Conservation (phyloP, 2,797 vertebrate genomes). For the Falco columbarius region DNA sequence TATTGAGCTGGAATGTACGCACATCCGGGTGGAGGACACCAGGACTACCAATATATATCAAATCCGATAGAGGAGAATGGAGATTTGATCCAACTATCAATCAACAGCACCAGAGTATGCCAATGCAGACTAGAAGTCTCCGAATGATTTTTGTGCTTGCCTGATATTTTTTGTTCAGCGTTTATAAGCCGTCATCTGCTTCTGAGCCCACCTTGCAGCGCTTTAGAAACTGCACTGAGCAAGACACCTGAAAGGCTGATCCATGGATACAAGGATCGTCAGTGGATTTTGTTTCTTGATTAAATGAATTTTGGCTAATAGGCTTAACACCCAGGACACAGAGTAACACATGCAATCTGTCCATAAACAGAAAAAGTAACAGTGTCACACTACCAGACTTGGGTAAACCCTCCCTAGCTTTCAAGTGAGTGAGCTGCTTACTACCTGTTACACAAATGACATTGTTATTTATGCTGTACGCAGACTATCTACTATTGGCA, state of each 20-base stretch:
- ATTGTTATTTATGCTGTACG: too few relatives aligned
- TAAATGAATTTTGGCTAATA: not conserved
- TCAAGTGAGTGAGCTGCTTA: not conserved
- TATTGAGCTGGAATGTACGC: not conserved
- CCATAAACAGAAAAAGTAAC: not conserved
- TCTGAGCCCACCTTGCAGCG: not conserved
- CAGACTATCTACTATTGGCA: accelerated
- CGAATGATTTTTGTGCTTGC: not conserved
- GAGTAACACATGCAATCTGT: not conserved
- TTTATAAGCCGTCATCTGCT: not conserved
- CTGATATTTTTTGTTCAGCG: not conserved
- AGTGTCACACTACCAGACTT: not conserved
- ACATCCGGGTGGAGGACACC: not conserved
- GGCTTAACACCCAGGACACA: not conserved
- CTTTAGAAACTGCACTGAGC: not conserved
- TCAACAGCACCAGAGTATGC: not conserved
- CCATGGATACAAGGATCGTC: accelerated
- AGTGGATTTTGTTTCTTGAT: not conserved
- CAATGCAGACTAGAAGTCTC: not conserved
- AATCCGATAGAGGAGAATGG: not conserved
- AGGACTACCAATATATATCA: not conserved
- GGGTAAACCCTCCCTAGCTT: not conserved
- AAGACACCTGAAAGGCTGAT: not conserved
- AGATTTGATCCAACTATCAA: not conserved
- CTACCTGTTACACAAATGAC: not conserved